Base-by-base conservation (phyloP, 2,113 vertebrate genomes). In the Rhineura floridana region DNA sequence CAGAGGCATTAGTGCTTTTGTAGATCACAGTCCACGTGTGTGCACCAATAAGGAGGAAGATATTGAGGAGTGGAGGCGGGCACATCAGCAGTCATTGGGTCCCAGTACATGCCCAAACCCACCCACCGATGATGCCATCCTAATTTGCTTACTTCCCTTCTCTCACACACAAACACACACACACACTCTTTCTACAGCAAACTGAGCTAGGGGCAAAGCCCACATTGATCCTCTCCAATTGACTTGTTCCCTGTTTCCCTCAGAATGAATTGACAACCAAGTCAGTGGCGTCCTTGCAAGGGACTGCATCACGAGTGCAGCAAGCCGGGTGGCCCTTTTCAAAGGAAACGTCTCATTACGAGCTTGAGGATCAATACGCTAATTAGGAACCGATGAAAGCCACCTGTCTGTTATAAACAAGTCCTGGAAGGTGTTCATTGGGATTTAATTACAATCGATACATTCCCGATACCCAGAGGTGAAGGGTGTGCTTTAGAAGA, bases 381-480 rank as follows among this genome's bases (percentile, higher is more conserved):
- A 81, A 87, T 87, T 59, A 87, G 69, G 67, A 82, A 73, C 75
- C 63, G 28, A 79, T 36, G 73, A 42, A 78, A 48, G 48, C 50
- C 65, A 48, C 83, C 63, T 39, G 50, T 46, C 75, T 48, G 36
- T 63, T 62, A 78, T 28, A 84, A 78, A 79, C 28, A 88, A 44
- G 28, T 50, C 36, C 62, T 59, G 48, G 87, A 79, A 85, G 75
- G 52, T 80, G 50, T 80, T 85, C 65, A 80, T 55, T 62, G 76
- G 50, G 65, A 80, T 62, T 85, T 89, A 89, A 80, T 70, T 21
- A 46, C 87, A 36, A 79, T 73, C 76, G 1, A 50, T 85, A 39
- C 30, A 2, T 19, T 13, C 48, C 48, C 21, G 9, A 79, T 59
- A 39, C 39, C 36, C 50, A 69, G 82, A 59, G 30, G 69, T 15